These are phyloP conservation scores for Uria lomvia DNA, from an alignment of 2,113 vertebrate genomes.

Conservation along the genomic window DNA sequence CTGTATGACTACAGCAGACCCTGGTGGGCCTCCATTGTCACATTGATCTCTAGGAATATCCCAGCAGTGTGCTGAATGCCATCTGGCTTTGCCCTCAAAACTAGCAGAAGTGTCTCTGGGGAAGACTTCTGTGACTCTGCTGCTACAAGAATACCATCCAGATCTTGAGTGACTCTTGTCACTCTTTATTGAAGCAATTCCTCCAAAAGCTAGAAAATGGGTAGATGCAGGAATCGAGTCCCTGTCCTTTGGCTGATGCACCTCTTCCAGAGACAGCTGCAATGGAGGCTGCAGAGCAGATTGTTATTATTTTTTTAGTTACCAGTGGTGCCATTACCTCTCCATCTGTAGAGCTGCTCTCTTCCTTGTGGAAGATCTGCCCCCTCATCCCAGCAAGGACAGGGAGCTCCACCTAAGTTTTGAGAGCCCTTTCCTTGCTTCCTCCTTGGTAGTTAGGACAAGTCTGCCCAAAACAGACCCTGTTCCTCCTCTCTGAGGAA, in stretches of 20 bases:
- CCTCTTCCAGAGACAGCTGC: not conserved
- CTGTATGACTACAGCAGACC: not conserved
- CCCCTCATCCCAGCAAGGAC: not conserved
- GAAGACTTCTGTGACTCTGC: not conserved
- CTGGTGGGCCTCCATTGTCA: not conserved
- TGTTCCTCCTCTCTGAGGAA: not conserved
- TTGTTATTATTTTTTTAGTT: accelerated
- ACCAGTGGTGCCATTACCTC: accelerated
- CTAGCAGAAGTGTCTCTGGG: not conserved
- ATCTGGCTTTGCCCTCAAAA: not conserved
- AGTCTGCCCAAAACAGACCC: not conserved
- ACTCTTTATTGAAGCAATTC: not conserved
- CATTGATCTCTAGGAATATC: not conserved
- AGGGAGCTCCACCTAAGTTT: not conserved
- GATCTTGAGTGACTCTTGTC: not conserved
- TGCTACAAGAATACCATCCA: not conserved
- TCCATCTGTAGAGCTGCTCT: not conserved
- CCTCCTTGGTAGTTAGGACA: not conserved
- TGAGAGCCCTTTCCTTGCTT: not conserved
- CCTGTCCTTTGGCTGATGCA: not conserved
- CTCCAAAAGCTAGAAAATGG: not conserved
- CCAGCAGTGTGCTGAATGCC: not conserved
- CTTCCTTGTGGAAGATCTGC: not conserved
- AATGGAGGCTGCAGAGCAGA: not conserved
- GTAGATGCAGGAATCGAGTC: not conserved